Base-by-base conservation (phyloP, 2,888 invertebrate genomes). In the Ormyrus pomaceus region DNA sequence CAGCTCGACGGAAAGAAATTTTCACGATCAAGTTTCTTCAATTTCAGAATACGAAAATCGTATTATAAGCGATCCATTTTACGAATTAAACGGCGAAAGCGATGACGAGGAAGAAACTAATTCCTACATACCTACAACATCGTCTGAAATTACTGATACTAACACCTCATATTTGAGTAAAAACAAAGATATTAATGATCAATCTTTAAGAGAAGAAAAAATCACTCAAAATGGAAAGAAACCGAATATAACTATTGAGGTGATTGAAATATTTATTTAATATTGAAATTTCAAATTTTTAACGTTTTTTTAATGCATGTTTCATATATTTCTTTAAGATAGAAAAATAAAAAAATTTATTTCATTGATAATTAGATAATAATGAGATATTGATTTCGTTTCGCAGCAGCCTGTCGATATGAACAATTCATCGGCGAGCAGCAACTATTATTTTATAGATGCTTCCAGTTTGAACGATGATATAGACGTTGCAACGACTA, bases 401-500 rank as follows among this genome's bases (percentile, higher is more conserved):
- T 50, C 66, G 50, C 45, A 69, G 56, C 68, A 80, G 45, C 58
- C 53, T 6, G 8, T 34, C 0, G 70, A 83, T 8, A 76, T 55
- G 0, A 82, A 82, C 7, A 74, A 75, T 2, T 82, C 85, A 56
- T 81, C 83, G 3, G 51, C 56, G 6, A 82, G 51, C 6, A 92
- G 85, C 84, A 92, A 87, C 90, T 93, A 94, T 80, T 96, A 94
- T 88, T 96, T 96, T 85, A 96, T 96, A 83, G 95, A 96, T 88
- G 96, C 95, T 13, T 94, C 96, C 7, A 94, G 94, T 87, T 91
- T 96, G 82, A 93, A 93, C 45, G 96, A 96, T 88, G 95, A 96
- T 87, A 85, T 88, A 10, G 87, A 82, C 34, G 68, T 71, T n/a
- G 61, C 70, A 58, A 62, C 81, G 46, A 70, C 82, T 62, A 81